Base-by-base conservation (phyloP, 1,140 invertebrate species). In the Drosophila littoralis region DNA sequence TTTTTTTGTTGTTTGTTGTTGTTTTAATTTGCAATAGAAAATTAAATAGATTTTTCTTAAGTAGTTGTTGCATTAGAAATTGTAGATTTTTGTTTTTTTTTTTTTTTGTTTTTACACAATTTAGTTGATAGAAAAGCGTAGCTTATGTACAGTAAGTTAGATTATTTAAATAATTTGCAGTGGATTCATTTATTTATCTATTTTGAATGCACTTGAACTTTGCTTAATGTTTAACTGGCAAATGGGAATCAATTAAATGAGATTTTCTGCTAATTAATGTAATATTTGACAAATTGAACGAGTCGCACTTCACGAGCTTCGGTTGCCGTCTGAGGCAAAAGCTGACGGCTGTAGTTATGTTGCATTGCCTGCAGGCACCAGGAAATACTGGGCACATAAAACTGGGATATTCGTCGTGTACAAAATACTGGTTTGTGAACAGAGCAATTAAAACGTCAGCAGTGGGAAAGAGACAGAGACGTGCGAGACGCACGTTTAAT, bases 331-430 rank as follows among this genome's bases (percentile, higher is more conserved):
- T 88, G 84, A 68, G 77, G 33, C 52, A 28, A 63, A 69, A 80
- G 73, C 71, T 67, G 65, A 63, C 60, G 50, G 70, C 70, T 75
- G 61, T 82, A 86, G 83, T 86, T 86, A 86, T 86, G 83, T 79
- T 86, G 81, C 79, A 82, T 57, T 77, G 74, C 38, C 51, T 42
- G 36, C 33, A 57, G 43, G 50, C 52, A 38, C 36, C 42, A 9
- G 22, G 22, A 28, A 28, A 28, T 28, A 28, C 22, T 28, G 22
- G 22, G 22, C 35, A 32, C 36, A 32, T 13, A 42, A 32, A 64
- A 64, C 35, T 54, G 50, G 50, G 61, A 54, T 46, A 46, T 45
- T 45, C 9, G 13, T 38, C 7, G 12, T 48, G 17, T 28, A 28
- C 4, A 54, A 42, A 63, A 70, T 70, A 70, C 15, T 17, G 57